A percentile compares a stretch with the other conserved stretches of the same genome.
Conservation (phyloP, 2,113 vertebrate species). For the Cricetomys ansorgei region DNA sequence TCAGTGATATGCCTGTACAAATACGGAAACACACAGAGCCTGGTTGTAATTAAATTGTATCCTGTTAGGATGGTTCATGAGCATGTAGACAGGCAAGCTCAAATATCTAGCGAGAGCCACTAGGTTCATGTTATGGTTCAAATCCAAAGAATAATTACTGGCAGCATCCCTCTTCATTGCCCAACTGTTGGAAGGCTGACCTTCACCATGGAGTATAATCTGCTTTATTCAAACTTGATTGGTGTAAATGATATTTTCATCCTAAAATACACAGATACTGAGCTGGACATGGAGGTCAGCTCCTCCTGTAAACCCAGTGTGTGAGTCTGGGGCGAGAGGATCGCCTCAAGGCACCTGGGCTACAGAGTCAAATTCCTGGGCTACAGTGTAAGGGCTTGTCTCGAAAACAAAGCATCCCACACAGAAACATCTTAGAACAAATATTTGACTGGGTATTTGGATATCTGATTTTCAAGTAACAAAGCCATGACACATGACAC, state of each 20-base stretch:
- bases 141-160: background rate
- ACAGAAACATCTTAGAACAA: background rate
- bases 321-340: background rate
- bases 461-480: background rate
- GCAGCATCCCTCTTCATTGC: background rate
- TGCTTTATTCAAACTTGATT: background rate
- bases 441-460: background rate
- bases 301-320: background rate
- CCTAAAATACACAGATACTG: background rate
- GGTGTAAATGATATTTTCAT: background rate
- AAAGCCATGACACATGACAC: background rate
- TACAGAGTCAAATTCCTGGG: background rate
- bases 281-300: background rate
- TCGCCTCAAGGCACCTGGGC: background rate
- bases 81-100: background rate
- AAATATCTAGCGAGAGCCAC: background rate
- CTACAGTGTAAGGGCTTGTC: background rate
- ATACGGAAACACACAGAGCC: background rate
- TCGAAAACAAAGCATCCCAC: background rate
- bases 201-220: background rate
- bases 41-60: background rate
- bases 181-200: background rate
- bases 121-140: background rate
- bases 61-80: background rate
- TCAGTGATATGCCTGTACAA: background rate